A percentile compares a stretch with the other conserved stretches of the same genome.
Evolutionary conservation across 2,797 vertebrate species (phyloP).

Genomic region (Poecilia wingei): DNA sequence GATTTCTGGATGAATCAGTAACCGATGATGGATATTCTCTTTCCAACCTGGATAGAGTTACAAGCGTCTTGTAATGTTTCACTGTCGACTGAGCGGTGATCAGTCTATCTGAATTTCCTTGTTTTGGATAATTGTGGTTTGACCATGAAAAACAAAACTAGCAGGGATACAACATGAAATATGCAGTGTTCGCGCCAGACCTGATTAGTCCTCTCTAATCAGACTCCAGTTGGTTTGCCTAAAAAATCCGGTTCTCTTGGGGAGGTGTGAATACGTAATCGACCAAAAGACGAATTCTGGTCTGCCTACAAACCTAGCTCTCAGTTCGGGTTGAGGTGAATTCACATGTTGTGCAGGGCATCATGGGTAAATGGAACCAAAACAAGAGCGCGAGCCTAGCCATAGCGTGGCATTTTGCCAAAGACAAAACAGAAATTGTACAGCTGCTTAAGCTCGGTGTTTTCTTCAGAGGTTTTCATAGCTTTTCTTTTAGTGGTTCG

Average conservation of each 20-base stretch:
- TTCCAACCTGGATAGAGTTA: slow-evolving; percentile 32
- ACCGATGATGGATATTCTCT: slow-evolving; percentile 17
- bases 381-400: background rate
- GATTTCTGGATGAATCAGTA: slow-evolving; percentile 26
- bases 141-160: background rate
- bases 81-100: background rate
- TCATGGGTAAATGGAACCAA: background rate
- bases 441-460: background rate
- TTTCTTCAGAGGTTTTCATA: background rate
- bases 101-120: background rate
- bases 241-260: background rate
- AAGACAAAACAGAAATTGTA: background rate
- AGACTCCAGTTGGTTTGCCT: background rate
- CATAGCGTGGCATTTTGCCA: background rate
- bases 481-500: background rate
- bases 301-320: background rate
- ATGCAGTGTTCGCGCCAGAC: background rate
- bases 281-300: background rate
- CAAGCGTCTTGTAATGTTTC: slow-evolving; percentile 13
- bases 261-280: background rate
- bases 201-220: background rate
- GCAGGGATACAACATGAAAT: background rate
- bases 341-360: background rate
- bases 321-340: background rate
- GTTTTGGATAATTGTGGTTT: slow-evolving; percentile 3